Evolutionary conservation across 2,888 invertebrate species (phyloP).

Genomic region (Enchytraeus crypticus): DNA sequence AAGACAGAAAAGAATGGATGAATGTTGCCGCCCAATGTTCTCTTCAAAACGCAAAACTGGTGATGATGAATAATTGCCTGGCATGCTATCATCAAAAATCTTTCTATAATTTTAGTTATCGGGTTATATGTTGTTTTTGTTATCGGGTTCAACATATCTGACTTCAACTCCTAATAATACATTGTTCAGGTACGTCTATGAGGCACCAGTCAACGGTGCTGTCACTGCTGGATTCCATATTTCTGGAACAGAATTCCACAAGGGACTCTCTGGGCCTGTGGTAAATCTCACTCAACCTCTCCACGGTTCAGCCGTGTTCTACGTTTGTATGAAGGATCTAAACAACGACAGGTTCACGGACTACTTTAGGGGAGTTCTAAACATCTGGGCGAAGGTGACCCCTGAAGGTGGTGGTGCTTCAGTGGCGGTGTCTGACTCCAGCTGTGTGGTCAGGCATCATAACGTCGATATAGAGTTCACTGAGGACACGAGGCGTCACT

Average conservation of each 20-base stretch:
- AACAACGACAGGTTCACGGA: background rate
- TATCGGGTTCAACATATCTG: no score
- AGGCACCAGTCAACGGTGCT: conserved; percentile 14
- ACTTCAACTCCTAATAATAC: no score
- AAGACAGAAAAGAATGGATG: no score
- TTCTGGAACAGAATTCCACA: conserved; percentile 20
- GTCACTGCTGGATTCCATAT: conserved; percentile 9
- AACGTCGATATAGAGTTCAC: conserved; percentile 54
- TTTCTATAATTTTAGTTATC: no score
- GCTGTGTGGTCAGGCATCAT: conserved; percentile 21
- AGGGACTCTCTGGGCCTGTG: conserved; percentile 2
- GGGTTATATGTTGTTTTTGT: no score
- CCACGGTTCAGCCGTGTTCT: background rate
- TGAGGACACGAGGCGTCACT: conserved; percentile 55
- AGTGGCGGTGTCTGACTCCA: conserved; percentile 14
- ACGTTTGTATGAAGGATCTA: conserved; percentile 18
- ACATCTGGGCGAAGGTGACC: conserved; percentile 19
- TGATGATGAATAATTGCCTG: no score
- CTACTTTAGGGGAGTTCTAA: conserved; percentile 22
- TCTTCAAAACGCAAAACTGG: no score
- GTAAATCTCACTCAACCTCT: background rate
- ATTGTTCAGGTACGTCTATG: conserved; percentile 19
- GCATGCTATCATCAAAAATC: no score
- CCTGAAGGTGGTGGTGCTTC: conserved; percentile 14
- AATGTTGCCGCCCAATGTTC: no score